Evolutionary conservation across 2,888 invertebrate genomes (phyloP), one percentile per base, ranked within the genome.

Genomic region (Ectobius pallidus): DNA sequence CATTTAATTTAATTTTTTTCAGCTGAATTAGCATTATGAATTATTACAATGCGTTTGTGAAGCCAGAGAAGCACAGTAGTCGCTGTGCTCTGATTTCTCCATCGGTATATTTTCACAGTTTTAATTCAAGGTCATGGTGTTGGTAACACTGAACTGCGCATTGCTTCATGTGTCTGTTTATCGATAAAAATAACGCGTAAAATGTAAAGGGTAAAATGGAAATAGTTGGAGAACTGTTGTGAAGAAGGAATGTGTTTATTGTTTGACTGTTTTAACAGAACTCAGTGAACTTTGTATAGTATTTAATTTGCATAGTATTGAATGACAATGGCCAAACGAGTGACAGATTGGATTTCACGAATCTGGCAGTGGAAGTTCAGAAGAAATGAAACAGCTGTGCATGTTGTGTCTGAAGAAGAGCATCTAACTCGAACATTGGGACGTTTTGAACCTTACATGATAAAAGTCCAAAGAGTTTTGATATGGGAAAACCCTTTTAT

Each of bases 401-500:
- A n/a, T 61, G 49, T 63, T 63, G 68, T 55, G 18, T 34, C 69
- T 14, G 39, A 63, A 58, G 73, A 75, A 61, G 72, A 75, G 68
- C 42, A 69, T 65, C 39, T 72, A 27, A 71, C 67, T 30, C 67
- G 67, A 69, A 63, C 73, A 42, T 62, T 75, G 18, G 69, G 76
- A 42, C 74, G 68, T 58, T 77, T 70, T 52, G 78, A 79, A 70
- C 73, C 73, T 20, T 78, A 77, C 75, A 75, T 79, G 52, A 75
- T 77, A 49, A 76, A 77, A 68, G 72, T 78, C 11, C 78, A 79
- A 65, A 78, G 76, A 58, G 75, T 79, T 70, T 75, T 84, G 65
- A 79, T 80, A 69, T 84, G 85, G 85, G 82, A 84, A 74, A 80
- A 84, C 74, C 80, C 80, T 20, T 76, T 79, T 52, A 73, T 81